Conservation (phyloP, 2,113 vertebrate species). For the Callipepla squamata region DNA sequence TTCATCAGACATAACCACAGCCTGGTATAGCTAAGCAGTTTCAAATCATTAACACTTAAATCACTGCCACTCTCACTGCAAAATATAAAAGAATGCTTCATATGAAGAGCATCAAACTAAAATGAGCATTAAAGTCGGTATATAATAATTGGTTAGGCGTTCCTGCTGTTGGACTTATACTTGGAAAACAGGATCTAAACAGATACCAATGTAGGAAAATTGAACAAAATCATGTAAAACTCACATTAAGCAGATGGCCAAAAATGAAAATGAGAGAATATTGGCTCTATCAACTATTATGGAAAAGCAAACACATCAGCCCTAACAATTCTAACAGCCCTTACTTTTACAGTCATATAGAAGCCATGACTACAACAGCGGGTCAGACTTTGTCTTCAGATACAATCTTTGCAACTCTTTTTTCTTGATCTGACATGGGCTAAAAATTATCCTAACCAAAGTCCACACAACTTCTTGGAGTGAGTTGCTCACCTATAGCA, state of each 20-base stretch:
- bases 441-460: neutral
- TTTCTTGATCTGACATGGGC: neutral
- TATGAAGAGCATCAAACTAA: neutral
- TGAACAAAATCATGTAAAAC: neutral
- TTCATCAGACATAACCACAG: neutral
- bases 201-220: neutral
- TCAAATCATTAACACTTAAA: neutral
- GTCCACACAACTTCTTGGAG: neutral
- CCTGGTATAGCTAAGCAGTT: neutral
- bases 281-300: neutral
- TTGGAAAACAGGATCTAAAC: neutral
- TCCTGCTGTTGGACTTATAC: neutral
- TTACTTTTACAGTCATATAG: neutral
- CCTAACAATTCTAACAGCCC: neutral
- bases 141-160: neutral
- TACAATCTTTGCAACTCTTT: neutral
- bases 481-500: neutral
- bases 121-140: neutral
- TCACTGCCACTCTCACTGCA: neutral
- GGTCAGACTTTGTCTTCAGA: neutral
- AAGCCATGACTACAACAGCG: neutral
- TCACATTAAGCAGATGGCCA: neutral
- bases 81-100: neutral
- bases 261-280: neutral
- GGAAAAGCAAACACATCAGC: neutral